These are phyloP conservation scores for Phyllopteryx taeniolatus DNA, from an alignment of 2,113 vertebrate species.

Conservation along the genomic window DNA sequence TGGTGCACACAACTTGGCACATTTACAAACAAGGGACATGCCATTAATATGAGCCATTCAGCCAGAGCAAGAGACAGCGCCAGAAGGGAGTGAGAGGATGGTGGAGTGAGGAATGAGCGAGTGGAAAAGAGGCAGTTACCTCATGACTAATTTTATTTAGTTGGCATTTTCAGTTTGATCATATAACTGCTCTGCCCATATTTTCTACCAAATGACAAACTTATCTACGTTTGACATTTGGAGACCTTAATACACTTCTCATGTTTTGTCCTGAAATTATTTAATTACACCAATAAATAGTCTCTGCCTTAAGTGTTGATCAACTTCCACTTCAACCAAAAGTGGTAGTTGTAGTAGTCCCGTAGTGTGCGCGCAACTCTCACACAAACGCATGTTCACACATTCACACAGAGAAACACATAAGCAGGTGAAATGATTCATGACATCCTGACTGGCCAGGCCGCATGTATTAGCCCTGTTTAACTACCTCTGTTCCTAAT, in stretches of 20 bases:
- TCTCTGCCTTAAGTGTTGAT: constrained; percentile 45
- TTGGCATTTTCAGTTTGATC: constrained; percentile 11
- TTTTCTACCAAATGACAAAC: constrained; percentile 7
- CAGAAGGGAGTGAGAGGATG: constrained; percentile 21
- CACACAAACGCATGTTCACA: background rate
- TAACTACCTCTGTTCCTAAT: too few relatives aligned
- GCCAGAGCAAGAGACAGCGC: constrained; percentile 45
- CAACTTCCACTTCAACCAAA: constrained; percentile 54
- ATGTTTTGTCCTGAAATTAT: constrained; percentile 15
- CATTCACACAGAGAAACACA: too few relatives aligned
- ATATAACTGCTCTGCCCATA: background rate
- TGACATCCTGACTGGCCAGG: too few relatives aligned
- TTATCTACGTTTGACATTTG: background rate
- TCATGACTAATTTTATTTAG: constrained; percentile 21
- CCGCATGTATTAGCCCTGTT: too few relatives aligned
- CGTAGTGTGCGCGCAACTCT: constrained; percentile 12
- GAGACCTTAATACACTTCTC: background rate
- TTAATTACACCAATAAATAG: constrained; percentile 64
- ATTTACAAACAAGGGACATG: constrained; percentile 79
- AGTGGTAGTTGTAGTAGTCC: constrained; percentile 7
- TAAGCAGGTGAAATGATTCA: too few relatives aligned
- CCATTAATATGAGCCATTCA: constrained; percentile 74
- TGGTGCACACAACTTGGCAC: constrained; percentile 76
- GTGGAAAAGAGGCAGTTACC: constrained; percentile 10
- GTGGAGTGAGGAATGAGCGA: constrained; percentile 1